These are phyloP conservation scores for Drosophila bocki DNA, from an alignment of 1,140 invertebrate species.

Conservation along the genomic window DNA sequence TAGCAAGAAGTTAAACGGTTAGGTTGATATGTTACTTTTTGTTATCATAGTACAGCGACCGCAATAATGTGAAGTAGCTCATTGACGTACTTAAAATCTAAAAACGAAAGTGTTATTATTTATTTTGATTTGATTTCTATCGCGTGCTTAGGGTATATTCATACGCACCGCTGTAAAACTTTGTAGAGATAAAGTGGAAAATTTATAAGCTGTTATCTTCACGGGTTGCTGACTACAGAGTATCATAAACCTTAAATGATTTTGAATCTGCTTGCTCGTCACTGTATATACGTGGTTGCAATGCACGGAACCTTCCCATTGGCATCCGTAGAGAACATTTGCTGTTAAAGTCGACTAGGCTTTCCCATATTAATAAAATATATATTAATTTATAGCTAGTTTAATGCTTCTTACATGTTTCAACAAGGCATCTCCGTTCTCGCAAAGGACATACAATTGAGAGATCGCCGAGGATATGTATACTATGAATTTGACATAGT, in stretches of 20 bases:
- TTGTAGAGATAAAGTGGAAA: conserved; percentile 77
- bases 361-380: not conserved
- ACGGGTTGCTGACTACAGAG: conserved; percentile 76
- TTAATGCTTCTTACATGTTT: conserved; percentile 53
- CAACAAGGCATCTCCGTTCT: conserved; percentile 75
- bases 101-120: not conserved
- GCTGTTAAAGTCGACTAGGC: conserved; percentile 66
- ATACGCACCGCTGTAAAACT: conserved; percentile 75
- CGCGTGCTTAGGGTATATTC: not conserved
- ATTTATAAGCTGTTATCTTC: conserved; percentile 79
- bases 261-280: conserved; percentile 51
- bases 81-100: conserved; percentile 79
- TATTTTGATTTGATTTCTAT: not conserved
- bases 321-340: conserved; percentile 65
- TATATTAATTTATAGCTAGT: not conserved
- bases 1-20: not conserved
- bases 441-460: conserved; percentile 76
- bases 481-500: conserved; percentile 77
- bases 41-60: conserved; percentile 70
- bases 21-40: conserved; percentile 10
- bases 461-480: conserved; percentile 76
- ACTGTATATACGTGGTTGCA: not conserved
- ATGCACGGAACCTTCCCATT: conserved; percentile 56
- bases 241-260: conserved; percentile 72
- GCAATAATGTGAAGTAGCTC: conserved; percentile 77